Evolutionary conservation across 2,113 vertebrate genomes (phyloP).

Genomic region (Lepus timidus): DNA sequence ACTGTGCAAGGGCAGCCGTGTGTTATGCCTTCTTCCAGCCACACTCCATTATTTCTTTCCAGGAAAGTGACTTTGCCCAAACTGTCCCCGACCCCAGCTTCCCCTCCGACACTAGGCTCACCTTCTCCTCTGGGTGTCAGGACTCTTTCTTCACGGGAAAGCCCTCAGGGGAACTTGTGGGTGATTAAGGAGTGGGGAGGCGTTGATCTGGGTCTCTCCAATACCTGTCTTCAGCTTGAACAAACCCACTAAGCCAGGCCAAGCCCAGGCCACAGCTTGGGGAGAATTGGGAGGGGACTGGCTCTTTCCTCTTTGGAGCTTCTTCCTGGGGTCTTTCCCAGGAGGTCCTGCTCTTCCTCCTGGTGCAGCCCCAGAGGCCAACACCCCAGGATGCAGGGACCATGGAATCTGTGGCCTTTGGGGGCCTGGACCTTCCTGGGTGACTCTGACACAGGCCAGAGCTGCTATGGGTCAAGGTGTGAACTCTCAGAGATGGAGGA

Average conservation of each 20-base stretch:
- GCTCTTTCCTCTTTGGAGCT: not conserved
- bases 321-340: not conserved
- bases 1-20: not conserved
- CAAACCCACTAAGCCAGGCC: not conserved
- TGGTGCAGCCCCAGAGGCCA: not conserved
- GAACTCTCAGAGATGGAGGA: not conserved
- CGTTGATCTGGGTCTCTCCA: not conserved
- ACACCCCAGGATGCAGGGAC: not conserved
- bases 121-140: not conserved
- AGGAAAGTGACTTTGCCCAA: slow-evolving; percentile 28
- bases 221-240: not conserved
- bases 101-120: not conserved
- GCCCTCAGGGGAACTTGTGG: not conserved
- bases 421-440: not conserved
- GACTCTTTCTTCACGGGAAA: not conserved
- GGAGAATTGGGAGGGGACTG: not conserved
- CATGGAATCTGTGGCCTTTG: not conserved
- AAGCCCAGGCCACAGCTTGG: not conserved
- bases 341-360: not conserved
- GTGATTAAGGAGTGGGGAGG: not conserved
- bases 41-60: not conserved
- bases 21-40: not conserved
- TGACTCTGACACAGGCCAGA: not conserved
- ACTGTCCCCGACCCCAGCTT: not conserved
- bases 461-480: not conserved